Base-by-base conservation (phyloP, 1,140 invertebrate genomes). In the Aplysia californica region DNA sequence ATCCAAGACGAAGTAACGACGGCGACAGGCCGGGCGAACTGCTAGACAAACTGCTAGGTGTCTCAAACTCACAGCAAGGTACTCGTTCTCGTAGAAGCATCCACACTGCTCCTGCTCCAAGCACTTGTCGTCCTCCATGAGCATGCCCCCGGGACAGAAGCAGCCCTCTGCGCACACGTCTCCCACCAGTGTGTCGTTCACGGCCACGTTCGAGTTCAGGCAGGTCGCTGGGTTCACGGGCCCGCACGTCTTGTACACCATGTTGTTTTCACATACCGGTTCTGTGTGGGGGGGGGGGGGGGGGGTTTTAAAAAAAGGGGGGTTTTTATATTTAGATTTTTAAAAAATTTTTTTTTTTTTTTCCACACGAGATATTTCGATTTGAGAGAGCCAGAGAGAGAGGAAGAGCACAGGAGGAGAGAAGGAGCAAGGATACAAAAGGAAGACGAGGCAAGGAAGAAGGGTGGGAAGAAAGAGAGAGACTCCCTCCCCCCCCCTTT, bases 101-200 rank as follows among this genome's bases (percentile, higher is more conserved):
- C 81, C 81, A 64, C 81, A 82, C 26, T 82, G 68, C 21, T 44
- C n/a, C n/a, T 61, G 38, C 0, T 35, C 29, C 0, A 82, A 68
- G 68, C 81, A 82, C 10, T 69, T 56, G 21, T 72, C 36, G 0
- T 38, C 68, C n/a, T 80, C 76, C 31, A 77, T 20, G 18, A 79
- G 31, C 35, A 59, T 79, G 3, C 81, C 81, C 3, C 74, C 69
- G 5, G 55, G 61, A 75, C 81, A 82, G 44, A 80, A 79, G 50
- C 81, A 82, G 4, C 79, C 79, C 35, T 82, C 79, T 0, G 35
- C 21, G 31, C 80, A 81, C 18, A 15, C 21, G 10, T 20, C 29
- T n/a, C n/a, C n/a, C n/a, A n/a, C n/a, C n/a, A n/a, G n/a, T 1
- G 23, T 23, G 0, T 23, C 18, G 18, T 33, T 6, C 5, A 39